Evolutionary conservation across 2,113 vertebrate genomes (phyloP), one percentile per base, ranked within the genome.

Genomic region (Oryzias curvinotus): DNA sequence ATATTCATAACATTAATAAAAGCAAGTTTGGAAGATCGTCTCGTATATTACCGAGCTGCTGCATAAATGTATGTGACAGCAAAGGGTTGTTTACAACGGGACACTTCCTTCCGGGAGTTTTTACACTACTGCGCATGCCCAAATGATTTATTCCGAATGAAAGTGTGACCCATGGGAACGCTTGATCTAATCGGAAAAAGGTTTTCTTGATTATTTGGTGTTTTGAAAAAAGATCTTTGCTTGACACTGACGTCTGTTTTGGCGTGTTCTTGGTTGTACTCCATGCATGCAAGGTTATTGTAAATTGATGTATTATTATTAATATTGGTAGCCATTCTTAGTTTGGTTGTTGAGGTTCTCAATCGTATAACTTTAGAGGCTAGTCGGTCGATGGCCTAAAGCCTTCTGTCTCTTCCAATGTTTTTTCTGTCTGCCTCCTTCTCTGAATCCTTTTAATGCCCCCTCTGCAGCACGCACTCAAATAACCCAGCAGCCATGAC

Each of bases 331-430:
- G 85, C 88, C 75, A 76, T 89, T 91, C 77, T 83, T 70, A 85
- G 75, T 62, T 47, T 59, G 42, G 78, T 70, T 68, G 70, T 72
- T 68, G 62, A 62, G 68, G 78, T 79, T 85, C 78, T 82, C 68
- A 89, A 91, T 91, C 88, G 84, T 82, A 90, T 90, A 85, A 88
- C 88, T 91, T 88, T 87, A 89, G 87, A 89, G 87, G 70, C 85
- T 83, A 73, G 81, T 82, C 93, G 90, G 90, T 94, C 90, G 91
- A 92, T 94, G 79, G 79, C 85, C 85, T 79, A 89, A 92, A 94
- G 93, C 93, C 47, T 66, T 57, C 73, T 84, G 78, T 83, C 76
- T 83, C 57, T 74, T 58, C 80, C 56, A 80, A 68, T 78, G 64
- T 56, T 42, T 78, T 66, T 36, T 12, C 36, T 36, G 36, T 86